Evolutionary conservation across 2,797 vertebrate genomes (phyloP), one percentile per base, ranked within the genome.

Genomic region (Malurus leucopterus): DNA sequence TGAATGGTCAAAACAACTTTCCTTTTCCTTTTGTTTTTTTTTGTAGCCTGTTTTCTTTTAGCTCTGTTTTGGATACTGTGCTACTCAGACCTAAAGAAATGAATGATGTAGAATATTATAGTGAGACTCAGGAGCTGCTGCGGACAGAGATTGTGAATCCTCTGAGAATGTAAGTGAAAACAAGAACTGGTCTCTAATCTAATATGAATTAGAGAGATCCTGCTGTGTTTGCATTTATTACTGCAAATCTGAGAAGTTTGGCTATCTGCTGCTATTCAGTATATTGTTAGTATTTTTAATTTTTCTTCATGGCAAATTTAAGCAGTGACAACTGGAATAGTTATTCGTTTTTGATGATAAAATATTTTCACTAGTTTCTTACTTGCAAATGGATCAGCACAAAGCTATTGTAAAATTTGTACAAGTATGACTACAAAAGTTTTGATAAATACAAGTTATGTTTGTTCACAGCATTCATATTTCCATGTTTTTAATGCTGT

Each of bases 61-160:
- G 99, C 94, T 99, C 99, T 40, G 99, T 99, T 62, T 97, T 99
- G 97, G 99, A 99, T 96, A 99, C 99, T 4, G 99, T 99, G 84
- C 96, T 99, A 89, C 97, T 99, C 89, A 98, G 99, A 96, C 99
- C 99, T 44, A 98, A 99, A 94, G 99, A 98, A 94, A 99, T 99
- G 95, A 99, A 98, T 8, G 99, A 99, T 13, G 99, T 99, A 44
- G 99, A 99, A 93, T 99, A 99, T 96, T 99, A 99, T n/a, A 98
- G 98, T 90, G 99, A 99, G 96, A 99, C 99, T 11, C 99, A 99
- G 94, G 99, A 99, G 90, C 97, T 99, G 32, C 94, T 99, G 50
- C 97, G 99, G 93, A 99, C 99, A 54, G 99, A 99, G 95, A 99
- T 99, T 73, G 99, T 99, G 82, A 99, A 99, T 96, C 99, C 99